Conservation (phyloP, 2,888 invertebrate species). For the Rhogogaster chlorosoma region DNA sequence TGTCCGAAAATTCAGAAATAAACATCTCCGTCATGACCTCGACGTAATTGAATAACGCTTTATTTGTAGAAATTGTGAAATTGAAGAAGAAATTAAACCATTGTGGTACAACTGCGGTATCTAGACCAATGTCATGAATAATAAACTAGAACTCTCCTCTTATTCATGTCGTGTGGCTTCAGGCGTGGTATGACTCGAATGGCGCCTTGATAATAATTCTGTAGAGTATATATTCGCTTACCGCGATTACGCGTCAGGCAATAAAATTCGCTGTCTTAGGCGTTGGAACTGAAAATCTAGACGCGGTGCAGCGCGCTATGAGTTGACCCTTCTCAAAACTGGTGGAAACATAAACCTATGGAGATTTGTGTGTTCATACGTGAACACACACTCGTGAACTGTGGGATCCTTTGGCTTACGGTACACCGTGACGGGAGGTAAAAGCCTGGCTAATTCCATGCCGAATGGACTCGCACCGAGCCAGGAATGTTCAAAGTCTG, state of each 20-base stretch:
- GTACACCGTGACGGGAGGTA: constrained; percentile 39
- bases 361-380: constrained; percentile 19
- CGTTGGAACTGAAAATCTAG: not conserved
- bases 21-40: not conserved
- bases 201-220: not conserved
- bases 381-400: constrained; percentile 26
- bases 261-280: not conserved
- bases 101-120: not conserved
- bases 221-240: not conserved
- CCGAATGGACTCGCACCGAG: constrained; percentile 44
- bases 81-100: not conserved
- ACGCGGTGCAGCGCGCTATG: not conserved
- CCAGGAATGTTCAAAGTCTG: constrained; percentile 50
- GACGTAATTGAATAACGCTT: not conserved
- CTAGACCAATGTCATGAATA: not conserved
- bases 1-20: not conserved
- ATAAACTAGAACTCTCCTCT: not conserved
- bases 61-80: not conserved
- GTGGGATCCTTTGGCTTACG: constrained; percentile 41
- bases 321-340: constrained; percentile 25
- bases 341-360: constrained; percentile 6
- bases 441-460: constrained; percentile 43
- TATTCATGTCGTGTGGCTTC: not conserved
- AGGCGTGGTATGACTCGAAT: not conserved
- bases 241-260: not conserved